Evolutionary conservation across 2,113 vertebrate species (phyloP).

Genomic region (Sylvietta virens): DNA sequence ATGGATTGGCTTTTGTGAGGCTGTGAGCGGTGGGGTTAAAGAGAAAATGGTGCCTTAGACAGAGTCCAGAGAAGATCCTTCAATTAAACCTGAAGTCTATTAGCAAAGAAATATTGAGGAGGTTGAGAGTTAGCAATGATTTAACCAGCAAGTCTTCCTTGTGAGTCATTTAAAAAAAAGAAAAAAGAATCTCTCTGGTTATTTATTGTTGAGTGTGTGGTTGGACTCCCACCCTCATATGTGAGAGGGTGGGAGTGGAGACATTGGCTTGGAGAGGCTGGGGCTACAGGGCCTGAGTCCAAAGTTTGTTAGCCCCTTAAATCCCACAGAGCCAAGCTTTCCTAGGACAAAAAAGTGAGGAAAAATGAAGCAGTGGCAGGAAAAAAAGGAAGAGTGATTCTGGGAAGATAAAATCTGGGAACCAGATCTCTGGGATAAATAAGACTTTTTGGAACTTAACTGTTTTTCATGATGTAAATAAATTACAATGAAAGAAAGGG

Average conservation of each 20-base stretch:
- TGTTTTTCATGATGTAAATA: constrained; percentile 38
- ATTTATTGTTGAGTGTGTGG: constrained; percentile 44
- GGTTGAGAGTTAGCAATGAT: constrained; percentile 76
- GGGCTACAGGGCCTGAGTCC: neutral
- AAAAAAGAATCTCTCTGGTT: neutral
- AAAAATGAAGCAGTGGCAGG: constrained; percentile 15
- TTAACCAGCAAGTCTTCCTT: constrained; percentile 66
- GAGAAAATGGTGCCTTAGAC: constrained; percentile 73
- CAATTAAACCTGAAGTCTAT: constrained; percentile 79
- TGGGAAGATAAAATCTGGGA: constrained; percentile 3
- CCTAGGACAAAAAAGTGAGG: neutral
- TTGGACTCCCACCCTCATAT: neutral
- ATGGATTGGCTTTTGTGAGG: constrained; percentile 75
- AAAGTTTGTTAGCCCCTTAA: neutral
- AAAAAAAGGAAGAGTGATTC: constrained; percentile 41
- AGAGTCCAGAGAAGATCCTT: constrained; percentile 77
- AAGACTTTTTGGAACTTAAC: constrained; percentile 33
- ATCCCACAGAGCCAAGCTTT: neutral
- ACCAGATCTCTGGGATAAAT: constrained; percentile 40
- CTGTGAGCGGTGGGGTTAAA: constrained; percentile 72
- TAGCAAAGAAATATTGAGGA: constrained; percentile 78
- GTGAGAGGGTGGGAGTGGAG: neutral
- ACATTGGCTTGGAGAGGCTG: neutral
- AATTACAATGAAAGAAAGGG: neutral
- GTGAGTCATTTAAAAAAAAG: constrained; percentile 48